Percentiles rank a stretch among this genome's conserved stretches.
Conservation (phyloP, 1,140 invertebrate genomes). For the Chrysomallon squamiferum region DNA sequence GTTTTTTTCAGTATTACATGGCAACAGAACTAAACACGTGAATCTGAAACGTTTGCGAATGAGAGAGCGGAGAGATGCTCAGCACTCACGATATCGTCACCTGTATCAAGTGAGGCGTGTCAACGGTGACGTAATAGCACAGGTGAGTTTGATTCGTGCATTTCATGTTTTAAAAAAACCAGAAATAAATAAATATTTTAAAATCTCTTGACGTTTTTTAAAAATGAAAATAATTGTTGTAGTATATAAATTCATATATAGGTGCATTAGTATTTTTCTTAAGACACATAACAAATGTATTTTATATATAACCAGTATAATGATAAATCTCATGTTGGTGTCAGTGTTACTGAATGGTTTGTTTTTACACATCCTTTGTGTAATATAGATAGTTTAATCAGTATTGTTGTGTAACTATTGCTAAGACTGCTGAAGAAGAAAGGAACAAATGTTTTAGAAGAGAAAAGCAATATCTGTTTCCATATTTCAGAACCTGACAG, state of each 20-base stretch:
- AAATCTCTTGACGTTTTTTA: neutral
- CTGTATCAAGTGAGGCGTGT: constrained; percentile 87
- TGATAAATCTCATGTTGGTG: neutral
- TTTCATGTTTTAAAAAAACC: neutral
- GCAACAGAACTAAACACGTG: constrained; percentile 48
- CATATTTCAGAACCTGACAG: too few relatives aligned
- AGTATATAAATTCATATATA: neutral
- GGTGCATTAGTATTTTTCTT: neutral
- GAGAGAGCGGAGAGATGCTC: constrained; percentile 73
- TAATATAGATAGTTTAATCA: too few relatives aligned
- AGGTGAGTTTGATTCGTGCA: constrained; percentile 68
- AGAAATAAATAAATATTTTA: neutral
- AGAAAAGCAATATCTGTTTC: too few relatives aligned
- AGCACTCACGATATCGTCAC: constrained; percentile 85
- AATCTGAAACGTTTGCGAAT: constrained; percentile 68
- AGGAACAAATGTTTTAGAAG: too few relatives aligned
- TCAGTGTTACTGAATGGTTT: too few relatives aligned
- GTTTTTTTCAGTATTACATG: constrained; percentile 36
- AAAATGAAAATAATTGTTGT: neutral
- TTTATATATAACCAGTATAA: neutral
- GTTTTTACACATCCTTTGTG: too few relatives aligned
- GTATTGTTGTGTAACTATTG: too few relatives aligned
- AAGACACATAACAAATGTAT: neutral
- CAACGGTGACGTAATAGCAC: constrained; percentile 87
- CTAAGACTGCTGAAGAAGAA: too few relatives aligned